Percentiles rank a stretch among this genome's conserved stretches.
Evolutionary conservation across 1,140 invertebrate genomes (phyloP).

Genomic region (Eueides isabella): DNA sequence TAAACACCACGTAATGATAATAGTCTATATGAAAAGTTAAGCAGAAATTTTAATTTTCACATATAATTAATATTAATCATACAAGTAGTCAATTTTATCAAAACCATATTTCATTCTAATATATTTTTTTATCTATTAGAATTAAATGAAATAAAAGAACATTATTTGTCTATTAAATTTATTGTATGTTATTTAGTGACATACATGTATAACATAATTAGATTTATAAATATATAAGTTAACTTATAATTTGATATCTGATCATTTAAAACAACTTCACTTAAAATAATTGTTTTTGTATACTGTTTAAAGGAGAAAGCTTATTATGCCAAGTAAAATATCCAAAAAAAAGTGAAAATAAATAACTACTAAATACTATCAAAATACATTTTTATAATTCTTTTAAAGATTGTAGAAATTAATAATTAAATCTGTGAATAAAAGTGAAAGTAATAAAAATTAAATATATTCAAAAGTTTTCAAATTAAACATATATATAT

Average conservation of each 20-base stretch:
- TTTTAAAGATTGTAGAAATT: too few species aligned
- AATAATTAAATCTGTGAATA: too few species aligned
- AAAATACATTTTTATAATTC: too few species aligned
- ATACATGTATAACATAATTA: neutral
- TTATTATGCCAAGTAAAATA: neutral
- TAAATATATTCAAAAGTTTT: too few species aligned
- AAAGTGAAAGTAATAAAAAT: too few species aligned
- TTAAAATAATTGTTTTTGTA: neutral
- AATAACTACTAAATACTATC: neutral
- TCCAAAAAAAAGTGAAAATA: neutral
- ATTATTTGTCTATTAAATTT: neutral
- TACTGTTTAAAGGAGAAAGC: neutral
- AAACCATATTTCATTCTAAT: neutral
- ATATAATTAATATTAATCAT: neutral
- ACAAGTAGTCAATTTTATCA: neutral
- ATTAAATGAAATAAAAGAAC: neutral
- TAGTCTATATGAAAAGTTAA: neutral
- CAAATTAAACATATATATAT: too few species aligned
- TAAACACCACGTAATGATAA: slow-evolving; percentile 14
- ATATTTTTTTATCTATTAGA: neutral
- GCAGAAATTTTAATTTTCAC: too few species aligned
- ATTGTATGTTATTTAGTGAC: neutral
- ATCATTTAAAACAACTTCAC: neutral
- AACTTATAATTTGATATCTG: neutral
- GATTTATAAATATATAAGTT: neutral